These are phyloP conservation scores for Odontamblyopus rebecca DNA, from an alignment of 2,797 vertebrate genomes.

Conservation along the genomic window DNA sequence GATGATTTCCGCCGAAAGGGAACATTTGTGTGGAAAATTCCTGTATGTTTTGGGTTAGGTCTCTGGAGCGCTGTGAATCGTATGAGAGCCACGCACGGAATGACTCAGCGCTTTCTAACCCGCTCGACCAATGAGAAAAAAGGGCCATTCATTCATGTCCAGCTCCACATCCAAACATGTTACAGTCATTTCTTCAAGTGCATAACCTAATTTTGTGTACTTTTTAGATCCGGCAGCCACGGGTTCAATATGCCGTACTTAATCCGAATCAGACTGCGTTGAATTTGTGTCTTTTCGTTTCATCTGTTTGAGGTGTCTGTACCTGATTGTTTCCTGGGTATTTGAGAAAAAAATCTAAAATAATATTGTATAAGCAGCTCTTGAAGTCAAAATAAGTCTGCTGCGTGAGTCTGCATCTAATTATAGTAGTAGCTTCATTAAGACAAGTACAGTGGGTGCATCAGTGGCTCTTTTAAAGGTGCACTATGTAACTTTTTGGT, in stretches of 20 bases:
- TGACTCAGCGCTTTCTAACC: constrained; percentile 9
- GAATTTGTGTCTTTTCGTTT: neutral
- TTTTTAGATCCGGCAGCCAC: neutral
- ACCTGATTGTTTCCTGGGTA: no score
- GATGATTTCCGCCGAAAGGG: constrained; percentile 4
- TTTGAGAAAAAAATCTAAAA: no score
- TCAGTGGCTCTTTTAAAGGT: no score
- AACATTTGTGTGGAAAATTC: constrained; percentile 14
- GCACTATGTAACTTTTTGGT: no score
- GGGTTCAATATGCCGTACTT: neutral
- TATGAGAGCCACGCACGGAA: neutral
- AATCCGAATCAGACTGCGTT: neutral
- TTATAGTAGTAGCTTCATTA: no score
- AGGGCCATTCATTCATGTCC: neutral
- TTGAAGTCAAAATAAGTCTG: no score
- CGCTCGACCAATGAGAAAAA: neutral
- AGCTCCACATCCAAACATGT: neutral
- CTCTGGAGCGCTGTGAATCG: neutral
- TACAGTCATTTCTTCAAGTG: neutral
- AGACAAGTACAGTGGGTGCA: no score
- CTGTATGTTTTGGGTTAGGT: constrained; percentile 7
- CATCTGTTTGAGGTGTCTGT: no score
- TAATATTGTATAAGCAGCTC: no score
- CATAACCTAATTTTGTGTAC: neutral
- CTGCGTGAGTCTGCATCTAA: no score